A percentile compares a stretch with the other conserved stretches of the same genome.
phyloP scores from a whole-genome alignment of 2,113 vertebrate species.

The Oxyruncus cristatus region DNA sequence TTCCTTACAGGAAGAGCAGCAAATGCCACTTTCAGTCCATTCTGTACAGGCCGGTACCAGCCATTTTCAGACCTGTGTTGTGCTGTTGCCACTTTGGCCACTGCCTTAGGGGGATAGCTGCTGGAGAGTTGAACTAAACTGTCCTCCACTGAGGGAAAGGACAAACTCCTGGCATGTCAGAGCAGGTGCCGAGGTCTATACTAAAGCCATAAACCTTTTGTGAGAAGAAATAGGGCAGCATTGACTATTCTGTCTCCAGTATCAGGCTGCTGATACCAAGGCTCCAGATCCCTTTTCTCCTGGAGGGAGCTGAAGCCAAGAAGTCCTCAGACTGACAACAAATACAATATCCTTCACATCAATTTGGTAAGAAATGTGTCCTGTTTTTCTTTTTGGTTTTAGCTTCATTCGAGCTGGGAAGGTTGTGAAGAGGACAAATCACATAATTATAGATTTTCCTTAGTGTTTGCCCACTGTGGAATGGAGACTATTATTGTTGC shows the following conservation, averaged over 20 bases:
- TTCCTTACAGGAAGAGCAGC: neutral
- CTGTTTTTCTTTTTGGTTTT: neutral
- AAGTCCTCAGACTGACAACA: neutral
- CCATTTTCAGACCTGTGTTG: neutral
- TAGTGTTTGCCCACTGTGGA: neutral
- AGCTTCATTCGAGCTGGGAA: neutral
- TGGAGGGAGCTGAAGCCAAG: neutral
- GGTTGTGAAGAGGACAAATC: constrained; percentile 6
- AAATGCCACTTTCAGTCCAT: accelerated
- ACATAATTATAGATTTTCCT: neutral
- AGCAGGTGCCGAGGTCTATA: neutral
- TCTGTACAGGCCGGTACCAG: neutral
- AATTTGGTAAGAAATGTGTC: neutral
- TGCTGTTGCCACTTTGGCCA: neutral
- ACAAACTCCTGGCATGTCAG: neutral
- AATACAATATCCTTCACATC: neutral
- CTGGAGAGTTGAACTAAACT: neutral
- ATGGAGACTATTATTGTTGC: neutral
- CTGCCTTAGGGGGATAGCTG: neutral
- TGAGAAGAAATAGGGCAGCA: neutral
- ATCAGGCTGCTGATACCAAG: neutral
- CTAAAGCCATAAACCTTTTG: neutral
- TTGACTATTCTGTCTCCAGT: neutral
- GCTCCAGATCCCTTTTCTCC: neutral
- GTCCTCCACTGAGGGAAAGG: neutral